phyloP scores from a whole-genome alignment of 2,113 vertebrate genomes.

The Cyphomyrus plagiostoma region DNA sequence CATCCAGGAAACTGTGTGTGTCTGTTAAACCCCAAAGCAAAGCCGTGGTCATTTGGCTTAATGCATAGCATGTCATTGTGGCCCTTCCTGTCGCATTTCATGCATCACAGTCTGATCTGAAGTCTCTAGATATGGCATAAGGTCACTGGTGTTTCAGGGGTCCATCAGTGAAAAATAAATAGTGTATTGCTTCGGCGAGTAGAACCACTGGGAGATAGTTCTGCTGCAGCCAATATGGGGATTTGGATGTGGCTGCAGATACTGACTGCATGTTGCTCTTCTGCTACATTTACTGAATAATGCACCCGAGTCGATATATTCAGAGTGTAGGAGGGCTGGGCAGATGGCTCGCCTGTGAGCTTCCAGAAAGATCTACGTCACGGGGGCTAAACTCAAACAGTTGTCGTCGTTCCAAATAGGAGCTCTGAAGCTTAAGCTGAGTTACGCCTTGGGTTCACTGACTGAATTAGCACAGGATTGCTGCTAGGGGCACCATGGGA shows the following conservation, averaged over 20 bases:
- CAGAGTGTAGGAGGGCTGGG: neutral
- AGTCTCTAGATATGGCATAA: neutral
- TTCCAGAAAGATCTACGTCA: constrained; percentile 3
- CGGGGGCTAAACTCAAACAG: neutral
- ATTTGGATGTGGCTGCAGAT: neutral
- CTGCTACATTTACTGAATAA: neutral
- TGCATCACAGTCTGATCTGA: neutral
- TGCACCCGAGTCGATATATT: neutral
- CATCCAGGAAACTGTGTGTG: neutral
- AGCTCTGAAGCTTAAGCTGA: neutral
- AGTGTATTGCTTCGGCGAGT: neutral
- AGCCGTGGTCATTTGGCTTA: neutral
- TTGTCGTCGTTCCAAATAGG: neutral
- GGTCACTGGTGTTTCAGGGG: neutral
- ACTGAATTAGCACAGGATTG: neutral
- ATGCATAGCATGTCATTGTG: neutral
- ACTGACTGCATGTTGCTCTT: neutral
- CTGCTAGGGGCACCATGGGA: neutral
- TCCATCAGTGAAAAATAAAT: neutral
- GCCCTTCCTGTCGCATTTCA: neutral
- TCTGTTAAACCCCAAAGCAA: neutral
- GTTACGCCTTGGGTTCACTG: neutral
- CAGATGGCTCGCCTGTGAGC: neutral
- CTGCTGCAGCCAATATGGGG: neutral
- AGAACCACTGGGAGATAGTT: neutral